Evolutionary conservation across 2,797 vertebrate species (phyloP).

Genomic region (Garrulus glandarius): DNA sequence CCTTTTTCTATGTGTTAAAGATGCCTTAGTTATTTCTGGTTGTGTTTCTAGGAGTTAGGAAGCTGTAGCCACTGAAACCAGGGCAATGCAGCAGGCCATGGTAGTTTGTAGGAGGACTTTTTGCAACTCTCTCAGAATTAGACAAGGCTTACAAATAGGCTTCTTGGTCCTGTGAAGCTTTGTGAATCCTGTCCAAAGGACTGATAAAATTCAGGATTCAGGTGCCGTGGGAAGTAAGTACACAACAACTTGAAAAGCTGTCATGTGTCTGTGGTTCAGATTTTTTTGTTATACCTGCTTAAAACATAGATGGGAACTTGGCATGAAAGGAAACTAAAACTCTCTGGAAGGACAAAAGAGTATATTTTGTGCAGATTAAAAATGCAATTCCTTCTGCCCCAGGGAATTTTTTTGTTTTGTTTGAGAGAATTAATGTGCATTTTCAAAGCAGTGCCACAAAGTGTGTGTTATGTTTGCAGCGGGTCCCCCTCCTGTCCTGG

Average conservation of each 20-base stretch:
- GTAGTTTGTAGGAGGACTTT: not conserved
- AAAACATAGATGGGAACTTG: not conserved
- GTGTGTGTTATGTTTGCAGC: not conserved
- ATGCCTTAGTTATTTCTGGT: not conserved
- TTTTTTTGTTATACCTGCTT: not conserved
- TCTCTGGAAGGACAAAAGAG: not conserved
- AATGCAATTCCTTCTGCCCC: not conserved
- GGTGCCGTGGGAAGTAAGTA: not conserved
- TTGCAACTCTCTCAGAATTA: accelerated
- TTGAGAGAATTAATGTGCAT: not conserved
- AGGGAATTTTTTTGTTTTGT: not conserved
- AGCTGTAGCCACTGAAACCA: not conserved
- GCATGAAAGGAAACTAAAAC: not conserved
- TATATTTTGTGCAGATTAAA: not conserved
- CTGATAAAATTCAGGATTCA: not conserved
- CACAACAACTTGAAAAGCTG: not conserved
- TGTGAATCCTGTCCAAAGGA: not conserved
- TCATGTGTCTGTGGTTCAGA: not conserved
- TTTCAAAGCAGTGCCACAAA: not conserved
- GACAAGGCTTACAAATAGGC: not conserved
- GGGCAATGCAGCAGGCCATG: not conserved
- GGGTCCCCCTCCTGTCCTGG: not conserved
- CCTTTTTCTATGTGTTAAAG: not conserved
- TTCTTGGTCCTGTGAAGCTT: not conserved
- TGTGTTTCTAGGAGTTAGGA: not conserved